Evolutionary conservation across 2,888 invertebrate genomes (phyloP).

Genomic region (Lepidonotus clava): DNA sequence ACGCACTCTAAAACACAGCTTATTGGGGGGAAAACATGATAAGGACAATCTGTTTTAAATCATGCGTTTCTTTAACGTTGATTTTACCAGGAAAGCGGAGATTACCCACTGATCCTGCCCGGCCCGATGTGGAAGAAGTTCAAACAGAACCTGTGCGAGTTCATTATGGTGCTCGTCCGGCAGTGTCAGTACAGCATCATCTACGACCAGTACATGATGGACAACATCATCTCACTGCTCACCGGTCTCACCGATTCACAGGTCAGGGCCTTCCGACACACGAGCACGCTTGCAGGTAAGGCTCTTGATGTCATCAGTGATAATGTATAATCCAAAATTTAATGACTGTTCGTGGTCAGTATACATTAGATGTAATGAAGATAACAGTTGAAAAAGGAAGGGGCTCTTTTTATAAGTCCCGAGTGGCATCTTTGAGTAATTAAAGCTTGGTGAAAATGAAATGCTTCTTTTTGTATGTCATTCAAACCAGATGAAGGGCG

Average conservation of each 20-base stretch:
- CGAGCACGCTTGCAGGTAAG: constrained; percentile 93
- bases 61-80: constrained; percentile 55
- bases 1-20: too few relatives aligned
- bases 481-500: too few relatives aligned
- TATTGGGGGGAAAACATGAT: too few relatives aligned
- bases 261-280: constrained; percentile 93
- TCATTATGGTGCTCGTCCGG: constrained; percentile 95
- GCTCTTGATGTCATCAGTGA: constrained; percentile 19
- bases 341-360: too few relatives aligned
- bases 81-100: constrained; percentile 92
- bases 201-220: constrained; percentile 99
- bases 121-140: constrained; percentile 99
- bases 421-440: too few relatives aligned
- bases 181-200: constrained; percentile 99
- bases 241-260: constrained; percentile 99
- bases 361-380: too few relatives aligned
- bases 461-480: too few relatives aligned
- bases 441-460: too few relatives aligned
- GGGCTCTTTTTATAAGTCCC: too few relatives aligned
- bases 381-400: too few relatives aligned
- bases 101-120: constrained; percentile 98
- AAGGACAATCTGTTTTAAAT: too few relatives aligned
- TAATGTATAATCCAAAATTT: too few relatives aligned
- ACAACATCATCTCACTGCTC: constrained; percentile 97
- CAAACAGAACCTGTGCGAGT: constrained; percentile 96